Evolutionary conservation across 37 sponge, comb jelly and placozoan genomes (phyloP).

Genomic region (Mnemiopsis leidyi): DNA sequence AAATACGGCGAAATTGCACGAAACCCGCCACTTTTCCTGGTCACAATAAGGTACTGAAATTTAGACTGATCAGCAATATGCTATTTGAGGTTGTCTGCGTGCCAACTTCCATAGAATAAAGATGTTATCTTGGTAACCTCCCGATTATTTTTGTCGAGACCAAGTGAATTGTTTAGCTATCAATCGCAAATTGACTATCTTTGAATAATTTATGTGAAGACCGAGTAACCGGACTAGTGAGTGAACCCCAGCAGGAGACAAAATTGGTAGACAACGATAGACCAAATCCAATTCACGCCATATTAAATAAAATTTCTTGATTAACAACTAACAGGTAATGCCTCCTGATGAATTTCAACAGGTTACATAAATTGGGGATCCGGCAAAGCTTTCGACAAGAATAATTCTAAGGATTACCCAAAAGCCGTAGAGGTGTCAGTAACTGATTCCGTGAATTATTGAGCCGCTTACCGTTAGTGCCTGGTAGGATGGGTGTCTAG

Average conservation of each 20-base stretch:
- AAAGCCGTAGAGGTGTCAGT: not conserved
- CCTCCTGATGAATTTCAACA: not conserved
- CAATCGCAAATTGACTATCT: too few species aligned
- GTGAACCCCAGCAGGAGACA: not conserved
- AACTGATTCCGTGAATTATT: not conserved
- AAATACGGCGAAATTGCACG: too few species aligned
- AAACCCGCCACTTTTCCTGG: too few species aligned
- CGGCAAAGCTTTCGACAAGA: not conserved
- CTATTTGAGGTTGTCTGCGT: too few species aligned
- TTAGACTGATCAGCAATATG: too few species aligned
- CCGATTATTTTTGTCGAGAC: too few species aligned
- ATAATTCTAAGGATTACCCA: not conserved
- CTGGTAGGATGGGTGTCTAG: not conserved
- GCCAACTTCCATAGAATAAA: too few species aligned
- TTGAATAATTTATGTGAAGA: too few species aligned
- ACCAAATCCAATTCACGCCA: not conserved
- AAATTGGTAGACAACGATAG: not conserved
- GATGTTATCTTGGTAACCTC: too few species aligned
- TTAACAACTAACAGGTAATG: not conserved
- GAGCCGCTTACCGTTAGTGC: not conserved
- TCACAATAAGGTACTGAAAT: too few species aligned
- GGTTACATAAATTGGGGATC: not conserved
- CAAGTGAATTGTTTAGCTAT: too few species aligned
- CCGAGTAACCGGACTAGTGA: too few species aligned
- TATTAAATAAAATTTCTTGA: not conserved